phyloP scores from a whole-genome alignment of 2,113 vertebrate species.

The Notarius quadriscutis region DNA sequence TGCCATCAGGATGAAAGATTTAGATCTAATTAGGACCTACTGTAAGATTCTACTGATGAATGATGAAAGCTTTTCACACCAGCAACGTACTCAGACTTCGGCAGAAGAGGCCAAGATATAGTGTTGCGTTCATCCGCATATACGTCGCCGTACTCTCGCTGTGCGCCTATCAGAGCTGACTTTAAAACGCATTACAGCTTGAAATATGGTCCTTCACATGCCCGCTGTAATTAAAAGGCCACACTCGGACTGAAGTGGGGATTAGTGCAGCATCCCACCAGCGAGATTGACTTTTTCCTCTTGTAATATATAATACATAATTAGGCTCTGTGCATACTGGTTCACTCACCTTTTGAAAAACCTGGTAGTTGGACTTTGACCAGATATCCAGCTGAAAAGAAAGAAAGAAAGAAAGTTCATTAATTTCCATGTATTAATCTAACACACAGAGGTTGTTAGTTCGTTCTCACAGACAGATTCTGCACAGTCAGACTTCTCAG shows the following conservation, averaged over 20 bases:
- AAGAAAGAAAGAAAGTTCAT: background rate
- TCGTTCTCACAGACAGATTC: background rate
- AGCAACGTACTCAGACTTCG: conserved; percentile 8
- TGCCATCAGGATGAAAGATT: conserved; percentile 33
- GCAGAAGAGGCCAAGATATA: conserved; percentile 14
- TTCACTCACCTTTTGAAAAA: conserved; percentile 76
- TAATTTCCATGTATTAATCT: background rate
- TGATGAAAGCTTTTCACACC: conserved; percentile 36
- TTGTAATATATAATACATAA: conserved; percentile 22
- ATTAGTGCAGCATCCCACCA: conserved; percentile 9
- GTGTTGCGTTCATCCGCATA: background rate
- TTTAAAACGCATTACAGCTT: conserved; percentile 18
- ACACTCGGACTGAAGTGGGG: conserved; percentile 4
- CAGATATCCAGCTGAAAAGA: conserved; percentile 76
- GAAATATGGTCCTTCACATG: conserved; percentile 14
- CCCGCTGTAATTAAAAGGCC: conserved; percentile 28
- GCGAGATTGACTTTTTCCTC: background rate
- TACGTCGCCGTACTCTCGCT: background rate
- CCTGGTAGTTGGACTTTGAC: conserved; percentile 79
- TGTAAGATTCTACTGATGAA: conserved; percentile 40
- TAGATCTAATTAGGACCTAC: conserved; percentile 44
- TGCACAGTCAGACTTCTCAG: background rate
- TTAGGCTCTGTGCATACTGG: background rate
- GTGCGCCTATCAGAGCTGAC: background rate
- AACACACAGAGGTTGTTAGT: background rate